These are phyloP conservation scores for Lemur catta DNA, from an alignment of 2,797 vertebrate genomes.

Conservation along the genomic window DNA sequence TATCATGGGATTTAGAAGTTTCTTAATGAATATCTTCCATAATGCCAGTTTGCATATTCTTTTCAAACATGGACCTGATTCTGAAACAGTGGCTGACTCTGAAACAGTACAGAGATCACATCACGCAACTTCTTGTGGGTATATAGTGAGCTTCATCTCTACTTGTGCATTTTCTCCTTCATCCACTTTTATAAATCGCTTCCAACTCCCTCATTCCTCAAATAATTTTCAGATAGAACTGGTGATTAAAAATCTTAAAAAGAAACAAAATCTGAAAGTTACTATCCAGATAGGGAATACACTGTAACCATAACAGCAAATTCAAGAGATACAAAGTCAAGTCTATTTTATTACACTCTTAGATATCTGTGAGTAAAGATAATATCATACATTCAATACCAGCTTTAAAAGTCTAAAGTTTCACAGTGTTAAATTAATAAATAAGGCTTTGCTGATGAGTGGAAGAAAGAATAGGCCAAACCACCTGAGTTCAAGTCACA, in stretches of 20 bases:
- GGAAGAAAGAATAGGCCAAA: not conserved
- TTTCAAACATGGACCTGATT: not conserved
- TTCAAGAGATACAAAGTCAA: not conserved
- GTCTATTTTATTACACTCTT: not conserved
- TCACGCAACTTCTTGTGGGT: not conserved
- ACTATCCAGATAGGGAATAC: not conserved
- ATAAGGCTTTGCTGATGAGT: not conserved
- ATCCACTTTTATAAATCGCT: not conserved
- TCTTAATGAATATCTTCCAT: not conserved
- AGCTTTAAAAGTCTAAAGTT: not conserved
- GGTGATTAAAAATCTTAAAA: not conserved
- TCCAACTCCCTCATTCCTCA: not conserved
- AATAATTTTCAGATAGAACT: not conserved
- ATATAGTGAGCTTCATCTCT: not conserved
- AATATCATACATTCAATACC: not conserved
- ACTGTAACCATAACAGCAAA: not conserved
- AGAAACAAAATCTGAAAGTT: not conserved
- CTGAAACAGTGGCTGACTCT: not conserved
- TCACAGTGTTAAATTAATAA: not conserved
- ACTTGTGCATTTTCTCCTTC: not conserved
- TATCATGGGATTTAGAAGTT: fast-evolving
- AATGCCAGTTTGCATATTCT: not conserved
- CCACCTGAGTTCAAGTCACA: not conserved
- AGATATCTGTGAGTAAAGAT: not conserved
- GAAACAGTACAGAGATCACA: not conserved